Base-by-base conservation (phyloP, 2,113 vertebrate species). In the Podarcis raffonei region DNA sequence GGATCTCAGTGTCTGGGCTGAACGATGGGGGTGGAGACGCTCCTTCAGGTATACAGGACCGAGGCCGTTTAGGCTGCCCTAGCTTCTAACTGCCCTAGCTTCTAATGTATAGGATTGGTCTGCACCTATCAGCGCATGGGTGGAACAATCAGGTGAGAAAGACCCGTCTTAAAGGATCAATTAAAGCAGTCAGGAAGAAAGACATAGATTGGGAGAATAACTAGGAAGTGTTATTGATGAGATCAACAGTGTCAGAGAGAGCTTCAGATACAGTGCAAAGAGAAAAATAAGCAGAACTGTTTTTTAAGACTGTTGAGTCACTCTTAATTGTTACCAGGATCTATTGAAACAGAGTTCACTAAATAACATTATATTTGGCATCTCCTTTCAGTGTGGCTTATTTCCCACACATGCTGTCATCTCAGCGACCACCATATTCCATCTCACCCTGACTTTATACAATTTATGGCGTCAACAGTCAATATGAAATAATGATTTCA, bases 401-500 rank as follows among this genome's bases (percentile, higher is more conserved):
- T 87, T 90, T 39, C 57, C 85, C 93, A 75, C 2, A 25, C 53
- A 65, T 57, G 59, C 4, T 37, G 80, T 80, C 57, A 87, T 89
- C 86, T 89, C 22, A 68, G 68, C 1, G 84, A 89, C 37, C 22
- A 13, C 8, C 81, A 30, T 15, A 57, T 84, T 91, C 72, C 42
- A 32, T 68, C 85, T 77, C 62, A 53, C 35, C 39, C 39, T 86
- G 32, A 48, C 5, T 72, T 32, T 65, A 79, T 22, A 13, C 37
- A 82, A 79, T 83, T 90, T 86, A 6, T 69, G 79, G 27, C 35
- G n/a, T 7, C 89, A 92, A 59, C 62, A 88, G 57, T 57, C 25
- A 1, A 83, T 81, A 71, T 2, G 13, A 71, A 75, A 39, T 77
- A 90, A 85, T 39, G 16, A 94, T 87, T 86, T 91, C 37, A 86